Evolutionary conservation across 2,888 invertebrate species (phyloP), one percentile per base, ranked within the genome.

Genomic region (Caenorhabditis becei): DNA sequence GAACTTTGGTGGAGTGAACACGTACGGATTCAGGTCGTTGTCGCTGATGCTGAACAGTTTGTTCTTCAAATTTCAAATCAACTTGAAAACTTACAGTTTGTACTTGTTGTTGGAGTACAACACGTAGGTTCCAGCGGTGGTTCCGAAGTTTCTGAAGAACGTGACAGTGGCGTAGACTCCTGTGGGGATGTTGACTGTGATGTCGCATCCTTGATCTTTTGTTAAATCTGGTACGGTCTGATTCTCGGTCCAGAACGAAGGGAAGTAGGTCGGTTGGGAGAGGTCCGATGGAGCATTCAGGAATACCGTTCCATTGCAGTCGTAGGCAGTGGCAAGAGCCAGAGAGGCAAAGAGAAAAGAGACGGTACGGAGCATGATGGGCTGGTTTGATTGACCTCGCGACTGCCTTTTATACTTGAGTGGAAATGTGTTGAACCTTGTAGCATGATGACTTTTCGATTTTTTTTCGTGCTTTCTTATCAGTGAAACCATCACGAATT

Each of bases 91-190:
- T 71, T n/a, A 71, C 71, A 56, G 0, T 16, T 1, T 5, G 23
- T 44, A 20, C n/a, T 72, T 47, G 0, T 49, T 51, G 37, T 53
- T 70, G 10, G 70, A 20, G 18, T 61, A 70, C 8, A 49, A 35
- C 10, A 70, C 26, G 14, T 70, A 70, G 1, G 28, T 26, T 24
- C 59, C 70, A 1, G n/a, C 24, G 18, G 11, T n/a, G 2, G 10
- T 35, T 35, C 26, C 49, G 11, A 49, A 47, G 35, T 59, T n/a
- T n/a, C 18, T 58, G 49, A 24, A 37, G 35, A 59, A 49, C 1
- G 58, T 69, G 24, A 69, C 69, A 49, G 26, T 58, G 5, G 69
- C 69, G 8, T 69, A 69, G 49, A 59, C 32, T 10, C 69, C 69
- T 24, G 14, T 5, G 10, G 69, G 58, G 23, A 69, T 26, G 18